Evolutionary conservation across 2,113 vertebrate genomes (phyloP).

Genomic region (Mohoua ochrocephala): DNA sequence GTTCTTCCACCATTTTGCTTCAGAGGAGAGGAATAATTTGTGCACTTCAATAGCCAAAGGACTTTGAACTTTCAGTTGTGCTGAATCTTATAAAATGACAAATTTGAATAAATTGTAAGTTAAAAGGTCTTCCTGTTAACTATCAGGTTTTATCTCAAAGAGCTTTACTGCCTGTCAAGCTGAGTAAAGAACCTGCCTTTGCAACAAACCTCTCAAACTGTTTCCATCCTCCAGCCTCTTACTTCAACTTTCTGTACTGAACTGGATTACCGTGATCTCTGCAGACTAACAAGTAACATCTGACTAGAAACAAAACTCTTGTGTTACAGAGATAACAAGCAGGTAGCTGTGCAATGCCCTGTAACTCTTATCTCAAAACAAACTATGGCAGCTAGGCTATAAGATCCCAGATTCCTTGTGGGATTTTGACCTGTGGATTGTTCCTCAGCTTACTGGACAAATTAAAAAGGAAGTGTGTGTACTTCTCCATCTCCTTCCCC

Average conservation of each 20-base stretch:
- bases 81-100: not conserved
- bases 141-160: not conserved
- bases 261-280: not conserved
- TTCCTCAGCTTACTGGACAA: not conserved
- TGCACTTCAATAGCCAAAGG: not conserved
- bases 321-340: not conserved
- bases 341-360: not conserved
- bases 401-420: not conserved
- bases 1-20: not conserved
- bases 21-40: not conserved
- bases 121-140: not conserved
- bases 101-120: not conserved
- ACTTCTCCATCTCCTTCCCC: not conserved
- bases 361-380: not conserved
- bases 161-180: not conserved
- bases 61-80: too few relatives aligned
- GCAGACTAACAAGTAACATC: not conserved
- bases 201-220: not conserved
- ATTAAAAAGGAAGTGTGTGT: fast-evolving
- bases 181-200: not conserved
- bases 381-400: not conserved
- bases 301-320: not conserved
- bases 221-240: not conserved
- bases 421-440: not conserved
- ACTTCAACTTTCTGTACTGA: not conserved